Conservation (phyloP, 2,113 vertebrate species). For the Odobenus rosmarus region DNA sequence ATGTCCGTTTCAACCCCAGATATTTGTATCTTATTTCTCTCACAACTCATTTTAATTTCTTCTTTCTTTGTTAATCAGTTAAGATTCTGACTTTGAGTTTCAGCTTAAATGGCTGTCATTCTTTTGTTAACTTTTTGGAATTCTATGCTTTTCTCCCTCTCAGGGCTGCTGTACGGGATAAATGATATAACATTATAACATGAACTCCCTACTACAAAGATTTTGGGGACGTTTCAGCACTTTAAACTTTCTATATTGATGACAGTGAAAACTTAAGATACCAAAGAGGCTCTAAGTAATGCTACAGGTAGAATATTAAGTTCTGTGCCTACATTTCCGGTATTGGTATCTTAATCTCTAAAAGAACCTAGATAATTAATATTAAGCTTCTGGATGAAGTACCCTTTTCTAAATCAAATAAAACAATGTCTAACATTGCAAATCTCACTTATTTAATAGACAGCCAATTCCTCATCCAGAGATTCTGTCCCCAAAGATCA, state of each 20-base stretch:
- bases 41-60: background rate
- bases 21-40: slow-evolving; percentile 24
- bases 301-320: background rate
- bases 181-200: slow-evolving; percentile 38
- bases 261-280: slow-evolving; percentile 34
- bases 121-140: slow-evolving; percentile 8
- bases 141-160: background rate
- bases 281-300: background rate
- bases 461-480: slow-evolving; percentile 74
- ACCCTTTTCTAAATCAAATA: slow-evolving; percentile 80
- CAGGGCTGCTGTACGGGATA: background rate
- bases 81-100: background rate
- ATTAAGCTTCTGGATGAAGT: slow-evolving; percentile 80
- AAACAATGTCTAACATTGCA: slow-evolving; percentile 81
- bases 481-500: slow-evolving; percentile 72
- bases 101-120: slow-evolving; percentile 17
- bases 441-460: slow-evolving; percentile 81
- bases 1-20: background rate
- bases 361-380: slow-evolving; percentile 63
- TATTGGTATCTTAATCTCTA: slow-evolving; percentile 23
- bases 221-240: background rate
- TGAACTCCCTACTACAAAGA: background rate
- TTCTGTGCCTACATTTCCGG: slow-evolving; percentile 8
- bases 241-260: background rate
- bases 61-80: slow-evolving; percentile 5